These are phyloP conservation scores for Mesoclemmys tuberculata DNA, from an alignment of 2,113 vertebrate genomes.

Conservation along the genomic window DNA sequence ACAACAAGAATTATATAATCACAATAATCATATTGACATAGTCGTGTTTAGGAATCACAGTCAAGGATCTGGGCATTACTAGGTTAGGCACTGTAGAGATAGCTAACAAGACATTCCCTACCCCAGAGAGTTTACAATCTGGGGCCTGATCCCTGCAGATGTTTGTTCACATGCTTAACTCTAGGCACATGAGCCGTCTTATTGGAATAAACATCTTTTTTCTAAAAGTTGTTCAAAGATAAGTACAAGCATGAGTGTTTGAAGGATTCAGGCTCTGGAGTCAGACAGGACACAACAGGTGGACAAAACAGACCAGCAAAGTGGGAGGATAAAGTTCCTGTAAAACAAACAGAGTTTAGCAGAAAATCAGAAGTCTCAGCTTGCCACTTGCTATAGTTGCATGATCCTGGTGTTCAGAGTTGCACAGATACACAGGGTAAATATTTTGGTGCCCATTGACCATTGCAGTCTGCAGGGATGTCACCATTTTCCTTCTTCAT, in stretches of 20 bases:
- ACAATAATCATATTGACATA: not conserved
- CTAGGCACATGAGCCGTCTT: too few relatives aligned
- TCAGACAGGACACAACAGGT: not conserved
- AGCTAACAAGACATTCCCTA: not conserved
- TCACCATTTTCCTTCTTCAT: not conserved
- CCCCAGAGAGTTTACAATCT: not conserved
- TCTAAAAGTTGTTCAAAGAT: not conserved
- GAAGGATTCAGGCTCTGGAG: not conserved
- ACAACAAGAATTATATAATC: not conserved
- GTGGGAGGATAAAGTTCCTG: not conserved
- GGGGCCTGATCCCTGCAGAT: not conserved
- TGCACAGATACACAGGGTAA: not conserved
- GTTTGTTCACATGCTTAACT: too few relatives aligned
- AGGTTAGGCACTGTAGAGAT: not conserved
- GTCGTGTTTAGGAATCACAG: not conserved
- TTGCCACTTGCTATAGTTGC: not conserved
- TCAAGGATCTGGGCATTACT: accelerated
- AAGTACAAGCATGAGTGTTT: not conserved
- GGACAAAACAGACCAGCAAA: not conserved
- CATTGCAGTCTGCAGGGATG: not conserved
- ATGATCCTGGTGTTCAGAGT: not conserved
- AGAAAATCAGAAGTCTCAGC: not conserved
- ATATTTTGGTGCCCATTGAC: not conserved
- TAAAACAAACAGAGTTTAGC: not conserved
- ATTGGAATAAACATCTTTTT: too few relatives aligned